Conservation (phyloP, 2,113 vertebrate species). For the Synchiropus splendidus region DNA sequence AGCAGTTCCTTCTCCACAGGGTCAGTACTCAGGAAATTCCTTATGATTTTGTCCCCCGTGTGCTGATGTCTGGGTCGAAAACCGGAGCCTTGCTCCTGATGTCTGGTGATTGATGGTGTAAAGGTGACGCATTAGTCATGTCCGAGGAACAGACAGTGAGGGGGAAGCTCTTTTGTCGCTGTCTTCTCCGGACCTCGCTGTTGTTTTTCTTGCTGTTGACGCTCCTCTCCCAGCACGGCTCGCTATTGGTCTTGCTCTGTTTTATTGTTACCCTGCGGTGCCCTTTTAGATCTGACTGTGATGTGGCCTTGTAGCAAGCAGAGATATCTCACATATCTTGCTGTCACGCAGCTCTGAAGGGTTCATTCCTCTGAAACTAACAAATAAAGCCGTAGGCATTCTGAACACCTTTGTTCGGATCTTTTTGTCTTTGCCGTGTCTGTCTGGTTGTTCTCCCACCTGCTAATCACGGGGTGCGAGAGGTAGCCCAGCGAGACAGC, state of each 20-base stretch:
- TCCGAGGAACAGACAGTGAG: constrained; percentile 28
- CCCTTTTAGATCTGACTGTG: constrained; percentile 22
- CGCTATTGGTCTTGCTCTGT: constrained; percentile 5
- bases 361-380: constrained; percentile 1
- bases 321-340: constrained; percentile 12
- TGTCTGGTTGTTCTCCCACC: constrained; percentile 25
- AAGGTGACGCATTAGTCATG: constrained; percentile 45
- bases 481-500: constrained; percentile 22
- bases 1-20: too few relatives aligned
- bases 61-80: constrained; percentile 27
- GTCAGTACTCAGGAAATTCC: too few relatives aligned
- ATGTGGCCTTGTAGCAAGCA: constrained; percentile 12
- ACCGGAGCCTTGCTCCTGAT: too few relatives aligned
- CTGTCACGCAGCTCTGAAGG: constrained; percentile 7
- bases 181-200: constrained; percentile 31
- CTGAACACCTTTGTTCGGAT: constrained; percentile 3
- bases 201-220: constrained; percentile 40
- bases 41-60: too few relatives aligned
- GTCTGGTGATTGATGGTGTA: constrained; percentile 38
- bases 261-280: constrained; percentile 36
- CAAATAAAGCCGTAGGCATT: constrained; percentile 7
- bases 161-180: constrained; percentile 41
- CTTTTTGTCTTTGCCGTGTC: constrained; percentile 11
- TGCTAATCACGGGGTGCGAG: constrained; percentile 38
- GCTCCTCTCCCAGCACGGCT: constrained; percentile 3